These are phyloP conservation scores for Hyposmocoma kahamanoa DNA, from an alignment of 1,140 invertebrate species.

Conservation along the genomic window DNA sequence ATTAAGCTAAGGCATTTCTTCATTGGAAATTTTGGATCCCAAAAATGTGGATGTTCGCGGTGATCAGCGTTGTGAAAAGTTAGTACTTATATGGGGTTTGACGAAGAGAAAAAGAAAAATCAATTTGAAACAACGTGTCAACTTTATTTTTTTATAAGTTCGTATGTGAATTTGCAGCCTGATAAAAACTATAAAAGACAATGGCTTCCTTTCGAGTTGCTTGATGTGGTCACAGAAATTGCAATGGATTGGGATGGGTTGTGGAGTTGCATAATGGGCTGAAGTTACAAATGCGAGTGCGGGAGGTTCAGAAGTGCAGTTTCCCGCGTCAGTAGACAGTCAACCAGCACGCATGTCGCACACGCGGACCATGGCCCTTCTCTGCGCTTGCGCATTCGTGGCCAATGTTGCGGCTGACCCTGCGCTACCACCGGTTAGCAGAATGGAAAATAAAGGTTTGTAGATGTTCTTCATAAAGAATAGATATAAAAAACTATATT, in stretches of 20 bases:
- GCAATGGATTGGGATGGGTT: neutral
- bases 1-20: neutral
- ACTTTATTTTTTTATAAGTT: neutral
- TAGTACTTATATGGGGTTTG: too few relatives aligned
- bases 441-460: constrained; percentile 37
- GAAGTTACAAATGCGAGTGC: neutral
- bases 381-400: constrained; percentile 42
- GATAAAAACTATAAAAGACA: too few relatives aligned
- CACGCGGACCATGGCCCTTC: constrained; percentile 21
- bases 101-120: too few relatives aligned
- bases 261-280: neutral
- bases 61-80: too few relatives aligned
- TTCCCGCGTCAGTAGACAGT: constrained; percentile 16
- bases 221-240: neutral
- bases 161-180: neutral
- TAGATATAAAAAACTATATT: neutral
- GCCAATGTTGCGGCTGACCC: constrained; percentile 22
- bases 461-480: neutral
- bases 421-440: constrained; percentile 34
- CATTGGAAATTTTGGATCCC: neutral
- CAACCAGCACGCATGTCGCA: constrained; percentile 45
- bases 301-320: neutral
- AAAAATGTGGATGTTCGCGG: neutral
- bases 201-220: neutral
- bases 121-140: too few relatives aligned